A percentile compares a stretch with the other conserved stretches of the same genome.
phyloP scores from a whole-genome alignment of 1,140 invertebrate species.

The Temnothorax curvispinosus region DNA sequence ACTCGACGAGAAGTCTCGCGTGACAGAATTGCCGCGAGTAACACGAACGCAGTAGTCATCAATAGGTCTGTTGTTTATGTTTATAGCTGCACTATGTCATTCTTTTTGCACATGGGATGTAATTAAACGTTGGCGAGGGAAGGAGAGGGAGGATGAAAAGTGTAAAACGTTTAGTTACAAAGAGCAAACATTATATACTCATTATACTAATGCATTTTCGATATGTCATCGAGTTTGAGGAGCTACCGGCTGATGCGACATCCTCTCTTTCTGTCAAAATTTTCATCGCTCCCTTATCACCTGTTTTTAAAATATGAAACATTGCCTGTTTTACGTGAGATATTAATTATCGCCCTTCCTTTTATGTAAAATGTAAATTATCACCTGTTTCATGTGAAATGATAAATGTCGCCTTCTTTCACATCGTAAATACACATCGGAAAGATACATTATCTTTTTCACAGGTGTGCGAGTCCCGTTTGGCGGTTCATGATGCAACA shows the following conservation, averaged over 20 bases:
- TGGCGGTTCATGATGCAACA: constrained; percentile 29
- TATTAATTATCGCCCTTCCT: no score
- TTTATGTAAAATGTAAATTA: background rate
- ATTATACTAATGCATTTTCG: background rate
- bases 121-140: background rate
- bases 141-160: background rate
- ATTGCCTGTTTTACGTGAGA: no score
- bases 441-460: background rate
- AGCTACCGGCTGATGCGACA: no score
- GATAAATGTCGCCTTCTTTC: background rate
- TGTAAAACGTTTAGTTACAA: background rate
- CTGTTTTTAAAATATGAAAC: no score
- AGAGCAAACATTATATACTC: background rate
- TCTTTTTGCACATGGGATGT: background rate
- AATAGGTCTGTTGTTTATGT: background rate
- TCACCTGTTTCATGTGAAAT: background rate
- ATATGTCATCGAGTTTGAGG: background rate
- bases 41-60: background rate
- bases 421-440: no score
- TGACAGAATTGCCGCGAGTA: background rate
- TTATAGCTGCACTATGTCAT: background rate
- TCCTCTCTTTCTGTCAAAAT: no score
- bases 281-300: no score
- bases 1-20: background rate
- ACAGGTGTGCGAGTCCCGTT: background rate